phyloP scores from a whole-genome alignment of 2,113 vertebrate species.

The Ceyx margarethae region DNA sequence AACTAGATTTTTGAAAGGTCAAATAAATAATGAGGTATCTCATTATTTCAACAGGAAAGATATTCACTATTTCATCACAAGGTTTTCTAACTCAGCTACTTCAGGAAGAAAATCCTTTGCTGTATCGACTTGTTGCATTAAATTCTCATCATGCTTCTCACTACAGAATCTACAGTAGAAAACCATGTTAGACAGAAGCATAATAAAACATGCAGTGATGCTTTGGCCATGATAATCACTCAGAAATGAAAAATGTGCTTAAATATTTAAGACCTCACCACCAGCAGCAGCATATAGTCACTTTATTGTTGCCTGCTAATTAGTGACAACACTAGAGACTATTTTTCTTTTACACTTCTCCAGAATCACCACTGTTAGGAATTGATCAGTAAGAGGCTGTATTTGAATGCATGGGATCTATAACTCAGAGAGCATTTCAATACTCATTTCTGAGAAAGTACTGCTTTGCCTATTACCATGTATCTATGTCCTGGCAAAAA shows the following conservation, averaged over 20 bases:
- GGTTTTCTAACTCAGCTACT: background rate
- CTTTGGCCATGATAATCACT: background rate
- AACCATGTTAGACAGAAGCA: background rate
- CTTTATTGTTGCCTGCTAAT: background rate
- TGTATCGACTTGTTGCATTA: background rate
- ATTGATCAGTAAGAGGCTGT: background rate
- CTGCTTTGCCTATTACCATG: background rate
- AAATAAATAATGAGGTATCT: slow-evolving; percentile 38
- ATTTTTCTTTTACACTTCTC: background rate
- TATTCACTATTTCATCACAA: background rate
- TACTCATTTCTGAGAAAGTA: background rate
- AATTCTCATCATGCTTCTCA: background rate
- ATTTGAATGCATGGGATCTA: background rate
- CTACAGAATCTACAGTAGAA: background rate
- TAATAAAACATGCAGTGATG: background rate
- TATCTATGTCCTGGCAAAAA: background rate
- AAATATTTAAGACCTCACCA: background rate
- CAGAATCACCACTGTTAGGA: background rate
- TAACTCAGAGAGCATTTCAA: background rate
- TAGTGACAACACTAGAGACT: background rate
- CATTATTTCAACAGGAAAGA: slow-evolving; percentile 16
- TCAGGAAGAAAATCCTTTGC: background rate
- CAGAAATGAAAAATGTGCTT: background rate
- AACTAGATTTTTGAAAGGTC: slow-evolving; percentile 44
- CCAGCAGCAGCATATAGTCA: background rate